Percentiles rank a stretch among this genome's conserved stretches.
Conservation (phyloP, 2,113 vertebrate species). For the Circaetus gallicus region DNA sequence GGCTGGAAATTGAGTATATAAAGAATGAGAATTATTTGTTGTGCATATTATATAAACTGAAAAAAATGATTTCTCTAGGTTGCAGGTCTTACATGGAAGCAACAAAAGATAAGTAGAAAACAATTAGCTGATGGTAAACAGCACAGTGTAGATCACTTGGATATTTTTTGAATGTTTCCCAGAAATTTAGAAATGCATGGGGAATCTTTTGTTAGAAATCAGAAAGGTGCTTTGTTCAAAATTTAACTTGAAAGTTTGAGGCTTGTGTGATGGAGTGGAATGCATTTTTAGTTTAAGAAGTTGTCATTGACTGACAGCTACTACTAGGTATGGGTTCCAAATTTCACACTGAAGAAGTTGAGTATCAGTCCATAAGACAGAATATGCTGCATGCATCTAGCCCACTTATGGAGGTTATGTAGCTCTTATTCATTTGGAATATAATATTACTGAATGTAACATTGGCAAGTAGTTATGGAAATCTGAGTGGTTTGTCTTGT, state of each 20-base stretch:
- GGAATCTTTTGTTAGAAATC: not conserved
- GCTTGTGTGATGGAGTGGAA: not conserved
- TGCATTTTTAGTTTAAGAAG: not conserved
- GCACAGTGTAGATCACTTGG: not conserved
- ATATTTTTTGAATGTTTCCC: not conserved
- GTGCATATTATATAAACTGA: not conserved
- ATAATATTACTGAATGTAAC: not conserved
- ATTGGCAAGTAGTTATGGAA: not conserved
- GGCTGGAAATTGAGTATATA: not conserved
- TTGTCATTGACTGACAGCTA: not conserved
- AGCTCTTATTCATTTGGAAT: not conserved
- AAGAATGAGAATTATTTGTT: not conserved
- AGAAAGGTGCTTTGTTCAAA: not conserved
- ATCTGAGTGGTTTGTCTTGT: not conserved
- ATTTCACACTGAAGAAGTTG: not conserved
- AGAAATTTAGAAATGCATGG: not conserved
- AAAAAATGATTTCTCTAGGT: not conserved
- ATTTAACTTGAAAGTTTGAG: not conserved
- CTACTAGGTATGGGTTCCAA: not conserved
- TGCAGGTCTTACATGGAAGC: not conserved
- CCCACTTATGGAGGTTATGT: not conserved
- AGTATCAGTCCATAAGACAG: fast-evolving
- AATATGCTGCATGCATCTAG: not conserved
- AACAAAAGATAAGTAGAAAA: not conserved
- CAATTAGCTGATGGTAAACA: not conserved